Base-by-base conservation (phyloP, 2,888 invertebrate species). In the Halocaridina rubra region DNA sequence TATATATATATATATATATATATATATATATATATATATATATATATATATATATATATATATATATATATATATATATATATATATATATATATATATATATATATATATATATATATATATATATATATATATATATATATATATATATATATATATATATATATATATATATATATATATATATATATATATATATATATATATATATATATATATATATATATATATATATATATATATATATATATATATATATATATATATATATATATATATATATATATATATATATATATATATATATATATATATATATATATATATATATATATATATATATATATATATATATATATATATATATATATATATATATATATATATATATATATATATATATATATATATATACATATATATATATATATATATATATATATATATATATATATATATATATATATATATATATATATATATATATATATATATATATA, bases 321-420 rank as follows among this genome's bases (percentile, higher is more conserved):
- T 46, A 46, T 46, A 46, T 46, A 46, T 46, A 46, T 46, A 24
- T 24, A 59, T 19, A 59, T 3, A 24, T 59, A 64, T 64, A 64
- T 64, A 64, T 64, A 64, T 64, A 13, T 64, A 64, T 64, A 64
- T 64, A 64, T 64, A 64, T 64, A 64, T 64, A 64, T 64, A 64
- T 64, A 27, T 64, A 64, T 64, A 64, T 64, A 64, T 64, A 64
- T 64, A 64, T 64, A 64, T 64, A 64, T 64, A 64, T 64, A 27
- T 64, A 27, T 64, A 27, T 64, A 27, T 64, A 27, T 64, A 27
- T 64, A 27, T 64, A 74, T 39, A 46, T 46, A 74, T 46, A 74
- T 39, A 74, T 39, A 74, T 39, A 74, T 39, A 74, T 74, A 74
- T 74, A 22, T 74, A 74, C 53, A 74, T 30, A 76, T 59, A 76